Evolutionary conservation across 2,888 invertebrate species (phyloP).

Genomic region (Ormia ochracea): DNA sequence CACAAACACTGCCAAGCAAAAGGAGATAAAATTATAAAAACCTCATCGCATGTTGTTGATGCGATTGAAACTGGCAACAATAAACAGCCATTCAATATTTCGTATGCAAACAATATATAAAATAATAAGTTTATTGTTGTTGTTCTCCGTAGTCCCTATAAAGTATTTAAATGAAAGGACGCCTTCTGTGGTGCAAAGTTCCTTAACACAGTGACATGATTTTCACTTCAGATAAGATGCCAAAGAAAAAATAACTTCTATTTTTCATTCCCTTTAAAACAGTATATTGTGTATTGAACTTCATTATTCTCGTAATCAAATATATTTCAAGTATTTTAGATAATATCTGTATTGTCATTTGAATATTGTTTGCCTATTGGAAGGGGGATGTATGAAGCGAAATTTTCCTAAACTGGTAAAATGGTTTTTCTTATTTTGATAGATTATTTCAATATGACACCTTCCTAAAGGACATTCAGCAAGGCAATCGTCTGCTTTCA

Average conservation of each 20-base stretch:
- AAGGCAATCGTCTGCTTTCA: not conserved
- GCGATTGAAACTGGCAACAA: not conserved
- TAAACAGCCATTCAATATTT: not conserved
- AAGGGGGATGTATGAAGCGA: not conserved
- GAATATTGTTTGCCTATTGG: slow-evolving; percentile 16
- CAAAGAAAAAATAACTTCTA: not conserved
- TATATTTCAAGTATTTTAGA: not conserved
- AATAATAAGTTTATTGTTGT: not conserved
- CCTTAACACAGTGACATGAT: slow-evolving; percentile 52
- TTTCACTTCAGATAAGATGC: slow-evolving; percentile 16
- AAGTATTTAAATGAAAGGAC: slow-evolving; percentile 8
- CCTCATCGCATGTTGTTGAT: not conserved
- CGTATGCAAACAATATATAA: slow-evolving; percentile 1
- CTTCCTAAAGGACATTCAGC: not conserved
- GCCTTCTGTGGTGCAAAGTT: not conserved
- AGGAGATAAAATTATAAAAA: not conserved
- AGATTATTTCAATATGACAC: not conserved
- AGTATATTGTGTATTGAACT: not conserved
- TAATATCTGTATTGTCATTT: slow-evolving; percentile 8
- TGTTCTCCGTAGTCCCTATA: not conserved
- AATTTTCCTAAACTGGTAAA: not conserved
- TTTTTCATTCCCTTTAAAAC: not conserved
- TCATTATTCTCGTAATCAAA: not conserved
- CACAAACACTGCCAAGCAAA: not conserved
- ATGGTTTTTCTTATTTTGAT: not conserved